Evolutionary conservation across 64 coral and sea anemone genomes (phyloP).

Genomic region (Porites australiensis): DNA sequence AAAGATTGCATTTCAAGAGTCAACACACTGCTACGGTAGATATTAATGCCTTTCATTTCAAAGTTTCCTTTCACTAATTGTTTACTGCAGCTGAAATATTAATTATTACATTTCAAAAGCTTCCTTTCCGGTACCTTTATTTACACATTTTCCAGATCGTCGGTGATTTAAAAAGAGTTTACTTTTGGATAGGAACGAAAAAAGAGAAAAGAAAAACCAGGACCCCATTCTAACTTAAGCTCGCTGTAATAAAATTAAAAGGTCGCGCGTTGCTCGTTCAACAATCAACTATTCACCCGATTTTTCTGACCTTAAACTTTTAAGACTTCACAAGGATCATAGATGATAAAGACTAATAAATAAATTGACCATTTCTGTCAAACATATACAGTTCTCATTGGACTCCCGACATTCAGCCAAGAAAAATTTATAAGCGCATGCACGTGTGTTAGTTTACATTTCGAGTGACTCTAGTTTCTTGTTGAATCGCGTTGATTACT

Average conservation of each 20-base stretch:
- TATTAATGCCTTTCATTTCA: not conserved
- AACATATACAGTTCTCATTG: no score
- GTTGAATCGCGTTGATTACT: not conserved
- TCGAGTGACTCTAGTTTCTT: not conserved
- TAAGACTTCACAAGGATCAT: no score
- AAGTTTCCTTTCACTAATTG: not conserved
- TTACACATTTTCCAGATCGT: not conserved
- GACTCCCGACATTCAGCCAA: not conserved
- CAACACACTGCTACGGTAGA: not conserved
- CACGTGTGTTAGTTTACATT: not conserved
- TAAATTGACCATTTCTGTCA: no score
- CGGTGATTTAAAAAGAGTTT: not conserved
- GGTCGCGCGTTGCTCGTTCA: no score
- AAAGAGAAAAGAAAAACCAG: no score
- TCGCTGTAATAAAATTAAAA: no score
- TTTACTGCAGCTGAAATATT: conserved; percentile 12
- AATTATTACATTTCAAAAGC: not conserved
- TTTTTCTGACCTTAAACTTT: no score
- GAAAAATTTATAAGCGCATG: not conserved
- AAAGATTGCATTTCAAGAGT: not conserved
- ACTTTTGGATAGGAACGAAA: not conserved
- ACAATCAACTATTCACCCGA: no score
- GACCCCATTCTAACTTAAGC: no score
- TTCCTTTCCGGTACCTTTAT: conserved; percentile 16
- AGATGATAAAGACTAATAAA: no score